These are phyloP conservation scores for Drosophila anceps DNA, from an alignment of 2,888 invertebrate genomes.

Conservation along the genomic window DNA sequence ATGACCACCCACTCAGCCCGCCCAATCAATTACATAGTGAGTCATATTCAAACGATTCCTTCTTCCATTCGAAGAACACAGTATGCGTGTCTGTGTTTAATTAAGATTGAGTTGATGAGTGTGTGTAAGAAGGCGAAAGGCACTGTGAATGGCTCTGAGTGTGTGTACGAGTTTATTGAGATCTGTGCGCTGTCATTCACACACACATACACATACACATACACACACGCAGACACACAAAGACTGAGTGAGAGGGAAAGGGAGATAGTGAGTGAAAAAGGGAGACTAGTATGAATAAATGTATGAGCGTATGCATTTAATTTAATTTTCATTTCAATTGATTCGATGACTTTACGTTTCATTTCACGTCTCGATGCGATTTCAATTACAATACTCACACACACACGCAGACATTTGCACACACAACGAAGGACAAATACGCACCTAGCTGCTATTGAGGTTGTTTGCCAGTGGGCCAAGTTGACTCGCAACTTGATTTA, in stretches of 20 bases:
- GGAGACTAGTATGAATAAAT: slow-evolving; percentile 69
- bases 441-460: slow-evolving; percentile 35
- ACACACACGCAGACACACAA: too few species aligned
- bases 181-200: slow-evolving; percentile 31
- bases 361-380: slow-evolving; percentile 78
- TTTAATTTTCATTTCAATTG: slow-evolving; percentile 81
- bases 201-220: not conserved
- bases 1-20: not conserved
- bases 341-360: slow-evolving; percentile 80
- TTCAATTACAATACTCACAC: slow-evolving; percentile 68
- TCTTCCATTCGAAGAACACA: slow-evolving; percentile 70
- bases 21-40: slow-evolving; percentile 12
- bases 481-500: slow-evolving; percentile 35
- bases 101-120: slow-evolving; percentile 66
- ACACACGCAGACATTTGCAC: slow-evolving; percentile 8
- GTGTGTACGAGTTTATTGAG: slow-evolving; percentile 24
- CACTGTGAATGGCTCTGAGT: slow-evolving; percentile 18
- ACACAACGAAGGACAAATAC: slow-evolving; percentile 35
- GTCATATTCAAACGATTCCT: slow-evolving; percentile 54
- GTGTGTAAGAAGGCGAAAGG: slow-evolving; percentile 32
- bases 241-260: not conserved
- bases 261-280: not conserved
- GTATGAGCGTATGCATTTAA: slow-evolving; percentile 75
- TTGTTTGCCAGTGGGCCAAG: slow-evolving; percentile 29
- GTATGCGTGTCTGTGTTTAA: slow-evolving; percentile 73